These are phyloP conservation scores for Abrostola triplasia DNA, from an alignment of 2,888 invertebrate species.

Conservation along the genomic window DNA sequence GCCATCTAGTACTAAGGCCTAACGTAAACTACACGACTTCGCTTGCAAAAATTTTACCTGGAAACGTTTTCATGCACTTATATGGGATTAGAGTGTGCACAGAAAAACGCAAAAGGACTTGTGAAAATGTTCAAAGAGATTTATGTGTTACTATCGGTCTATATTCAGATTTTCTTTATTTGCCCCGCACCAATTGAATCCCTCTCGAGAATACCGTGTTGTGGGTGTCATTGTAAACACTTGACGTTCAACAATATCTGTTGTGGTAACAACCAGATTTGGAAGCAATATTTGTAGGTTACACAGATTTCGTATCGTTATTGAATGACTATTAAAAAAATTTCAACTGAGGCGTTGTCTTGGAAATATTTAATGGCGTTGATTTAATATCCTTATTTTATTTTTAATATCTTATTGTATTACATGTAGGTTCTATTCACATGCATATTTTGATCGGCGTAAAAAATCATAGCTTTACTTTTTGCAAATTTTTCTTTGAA, in stretches of 20 bases:
- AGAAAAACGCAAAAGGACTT: conserved; percentile 19
- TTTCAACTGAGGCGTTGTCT: conserved; percentile 1
- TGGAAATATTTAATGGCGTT: not conserved
- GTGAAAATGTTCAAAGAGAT: conserved; percentile 3
- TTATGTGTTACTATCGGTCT: not conserved
- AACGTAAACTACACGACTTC: conserved; percentile 8
- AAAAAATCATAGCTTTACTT: not conserved
- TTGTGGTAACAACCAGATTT: conserved; percentile 1
- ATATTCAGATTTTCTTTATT: conserved; percentile 3
- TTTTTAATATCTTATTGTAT: too few relatives aligned
- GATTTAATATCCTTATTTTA: not conserved
- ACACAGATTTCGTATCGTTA: conserved; percentile 1
- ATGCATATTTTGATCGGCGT: too few relatives aligned
- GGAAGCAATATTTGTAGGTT: conserved; percentile 7
- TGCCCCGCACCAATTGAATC: not conserved
- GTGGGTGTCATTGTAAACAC: conserved; percentile 5
- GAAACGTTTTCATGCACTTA: conserved; percentile 20
- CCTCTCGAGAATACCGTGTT: not conserved
- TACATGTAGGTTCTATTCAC: too few relatives aligned
- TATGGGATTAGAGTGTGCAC: conserved; percentile 9
- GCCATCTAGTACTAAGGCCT: conserved; percentile 6
- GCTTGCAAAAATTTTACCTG: conserved; percentile 21
- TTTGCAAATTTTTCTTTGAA: not conserved
- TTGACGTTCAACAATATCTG: conserved; percentile 5
- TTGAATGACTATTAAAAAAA: not conserved